Evolutionary conservation across 2,888 invertebrate species (phyloP), one percentile per base, ranked within the genome.

Genomic region (Tanytarsus gracilentus): DNA sequence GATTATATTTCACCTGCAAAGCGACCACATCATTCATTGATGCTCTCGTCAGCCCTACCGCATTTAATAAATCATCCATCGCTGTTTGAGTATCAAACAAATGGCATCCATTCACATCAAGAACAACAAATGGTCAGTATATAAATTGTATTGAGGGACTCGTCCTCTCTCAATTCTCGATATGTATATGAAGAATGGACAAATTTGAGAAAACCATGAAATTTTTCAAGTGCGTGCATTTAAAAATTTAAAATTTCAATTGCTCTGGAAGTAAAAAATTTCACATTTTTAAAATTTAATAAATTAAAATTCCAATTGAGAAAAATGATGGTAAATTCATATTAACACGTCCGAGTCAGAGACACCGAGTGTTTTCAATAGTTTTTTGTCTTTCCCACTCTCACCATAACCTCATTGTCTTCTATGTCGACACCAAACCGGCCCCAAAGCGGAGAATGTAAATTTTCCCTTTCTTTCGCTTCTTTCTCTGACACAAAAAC

Each of bases 1-100:
- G 74, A 75, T 61, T 74, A 74, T 61, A 70, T 74, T 67, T 68
- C 69, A 30, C 67, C 69, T 49, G 64, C 68, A 39, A 66, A 66
- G 60, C 58, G 66, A 51, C 62, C 63, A 30, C 61, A 62, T 58
- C 62, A 63, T 48, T 50, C 62, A 23, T 51, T 64, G 29, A 62
- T 64, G 58, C 58, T 63, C 30, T 61, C 62, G 50, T 52, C 62
- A 21, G 58, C 56, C 6, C 61, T 56, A 40, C 64, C 64, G 39
- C 30, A 63, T 27, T 62, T 61, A 52, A 39, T 62, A 30, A 67
- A 61, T 60, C 70, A 67, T 61, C 67, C 69, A 6, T 66, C 66
- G 11, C 64, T 71, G 21, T 75, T 74, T 49, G 74, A 74, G 52
- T 74, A 75, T 60, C 68, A 69, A 18, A 23, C 44, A 44, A 63